Conservation (phyloP, 2,888 invertebrate genomes). For the Pterostichus madidus region DNA sequence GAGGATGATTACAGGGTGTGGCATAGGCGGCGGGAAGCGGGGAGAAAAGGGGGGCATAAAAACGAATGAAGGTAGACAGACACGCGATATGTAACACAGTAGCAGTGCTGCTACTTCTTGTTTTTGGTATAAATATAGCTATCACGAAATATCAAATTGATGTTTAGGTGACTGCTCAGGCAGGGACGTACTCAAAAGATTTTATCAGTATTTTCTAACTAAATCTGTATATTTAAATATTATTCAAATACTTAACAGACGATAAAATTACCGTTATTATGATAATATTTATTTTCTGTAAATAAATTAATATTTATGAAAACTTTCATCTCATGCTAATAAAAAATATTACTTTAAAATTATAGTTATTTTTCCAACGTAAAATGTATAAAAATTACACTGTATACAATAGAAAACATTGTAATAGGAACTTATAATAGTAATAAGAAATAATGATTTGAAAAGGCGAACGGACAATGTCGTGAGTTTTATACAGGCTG, state of each 20-base stretch:
- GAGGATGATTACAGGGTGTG: conserved; percentile 45
- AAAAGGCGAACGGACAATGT: too few relatives aligned
- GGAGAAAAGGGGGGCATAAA: background rate
- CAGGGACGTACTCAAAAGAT: too few relatives aligned
- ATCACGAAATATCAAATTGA: conserved; percentile 40
- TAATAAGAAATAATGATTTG: too few relatives aligned
- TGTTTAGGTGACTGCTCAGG: too few relatives aligned
- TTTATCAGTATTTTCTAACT: too few relatives aligned
- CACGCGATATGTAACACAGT: conserved; percentile 54
- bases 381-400: too few relatives aligned
- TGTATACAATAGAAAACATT: too few relatives aligned
- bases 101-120: conserved; percentile 6
- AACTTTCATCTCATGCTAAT: background rate
- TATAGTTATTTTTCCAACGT: too few relatives aligned
- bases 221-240: too few relatives aligned
- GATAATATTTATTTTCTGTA: background rate
- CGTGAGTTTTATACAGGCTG: too few relatives aligned
- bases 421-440: too few relatives aligned
- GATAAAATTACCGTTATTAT: background rate
- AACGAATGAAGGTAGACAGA: background rate
- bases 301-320: background rate
- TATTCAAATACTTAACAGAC: too few relatives aligned
- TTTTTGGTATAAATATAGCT: conserved; percentile 49
- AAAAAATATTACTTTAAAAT: background rate
- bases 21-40: conserved; percentile 1